Base-by-base conservation (phyloP, 1,140 invertebrate species). In the Berghia stephanieae region DNA sequence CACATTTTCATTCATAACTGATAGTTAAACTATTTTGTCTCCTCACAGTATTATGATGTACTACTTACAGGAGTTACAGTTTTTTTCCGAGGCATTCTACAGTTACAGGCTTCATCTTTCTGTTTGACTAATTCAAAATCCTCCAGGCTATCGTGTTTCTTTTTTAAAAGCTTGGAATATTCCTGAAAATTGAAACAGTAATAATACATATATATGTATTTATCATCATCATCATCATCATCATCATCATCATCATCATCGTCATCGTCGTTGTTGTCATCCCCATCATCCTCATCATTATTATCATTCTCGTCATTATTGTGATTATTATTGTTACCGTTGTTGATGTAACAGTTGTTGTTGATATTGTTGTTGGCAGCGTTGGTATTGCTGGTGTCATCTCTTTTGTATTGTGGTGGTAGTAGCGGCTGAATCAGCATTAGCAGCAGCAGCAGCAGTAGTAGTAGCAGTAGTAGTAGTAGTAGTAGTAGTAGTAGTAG, bases 121-220 rank as follows among this genome's bases (percentile, higher is more conserved):
- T 80, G 75, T 18, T 75, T n/a, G 1, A 80, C 63, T 1, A 78
- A 46, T 34, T 80, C 79, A 78, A 80, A 80, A 13, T 66, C 79
- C 13, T 78, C 69, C 4, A 42, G 42, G 1, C 34, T 40, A 27
- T 75, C 21, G 10, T 75, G 71, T 46, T 78, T 78, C 18, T 52
- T 69, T 72, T 71, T 78, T 36, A 80, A 34, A 27, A 40, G 67
- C 40, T 66, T 75, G 18, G 79, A 77, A 43, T 75, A 49, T 66
- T 75, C 40, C 75, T 78, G 68, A 40, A 75, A 69, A 69, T 38
- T 57, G 43, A 36, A 57, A 52, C 27, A 36, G 44, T 27, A 52
- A 10, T 5, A 73, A 73, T 34, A 46, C 24, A 34, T 31, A 16
- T 55, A 31, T 52, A 18, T 55, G 55, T 13, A 1, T 49, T 52